These are phyloP conservation scores for Drosophila quasianomalipes DNA, from an alignment of 2,888 invertebrate genomes.

Conservation along the genomic window DNA sequence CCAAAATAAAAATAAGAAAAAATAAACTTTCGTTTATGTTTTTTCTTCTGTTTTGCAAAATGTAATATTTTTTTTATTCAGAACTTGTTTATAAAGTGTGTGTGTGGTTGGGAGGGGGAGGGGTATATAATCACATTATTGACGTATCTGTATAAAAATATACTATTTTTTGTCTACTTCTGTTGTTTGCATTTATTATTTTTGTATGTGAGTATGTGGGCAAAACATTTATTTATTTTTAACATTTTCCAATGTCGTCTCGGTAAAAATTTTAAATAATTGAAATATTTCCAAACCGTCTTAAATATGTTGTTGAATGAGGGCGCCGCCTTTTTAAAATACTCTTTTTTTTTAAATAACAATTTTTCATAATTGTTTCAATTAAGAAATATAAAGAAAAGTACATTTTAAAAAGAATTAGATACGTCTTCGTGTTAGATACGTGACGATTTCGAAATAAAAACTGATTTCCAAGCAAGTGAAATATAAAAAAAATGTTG, in stretches of 20 bases:
- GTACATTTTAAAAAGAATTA: not conserved
- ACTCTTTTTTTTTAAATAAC: conserved; percentile 27
- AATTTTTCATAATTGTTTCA: conserved; percentile 34
- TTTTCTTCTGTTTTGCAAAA: conserved; percentile 50
- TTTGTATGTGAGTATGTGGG: conserved; percentile 2
- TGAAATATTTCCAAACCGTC: conserved; percentile 15
- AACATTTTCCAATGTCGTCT: conserved; percentile 20
- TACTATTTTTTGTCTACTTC: conserved; percentile 7
- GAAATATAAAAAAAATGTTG: conserved; percentile 4
- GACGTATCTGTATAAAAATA: conserved; percentile 34
- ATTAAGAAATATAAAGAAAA: conserved; percentile 13
- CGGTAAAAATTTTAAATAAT: conserved; percentile 4
- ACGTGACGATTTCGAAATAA: not conserved
- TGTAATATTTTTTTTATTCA: conserved; percentile 53
- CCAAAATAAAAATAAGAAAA: conserved; percentile 22
- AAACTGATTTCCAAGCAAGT: conserved; percentile 31
- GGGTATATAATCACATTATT: conserved; percentile 38
- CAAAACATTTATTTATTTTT: conserved; percentile 3
- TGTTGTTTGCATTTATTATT: conserved; percentile 1
- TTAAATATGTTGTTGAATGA: conserved; percentile 6
- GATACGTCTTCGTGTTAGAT: not conserved
- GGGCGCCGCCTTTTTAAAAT: not conserved
- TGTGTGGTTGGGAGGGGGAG: not conserved
- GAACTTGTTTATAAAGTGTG: conserved; percentile 21
- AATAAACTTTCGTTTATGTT: conserved; percentile 32